Evolutionary conservation across 2,888 invertebrate species (phyloP).

Genomic region (Chymomyza fuscimana): DNA sequence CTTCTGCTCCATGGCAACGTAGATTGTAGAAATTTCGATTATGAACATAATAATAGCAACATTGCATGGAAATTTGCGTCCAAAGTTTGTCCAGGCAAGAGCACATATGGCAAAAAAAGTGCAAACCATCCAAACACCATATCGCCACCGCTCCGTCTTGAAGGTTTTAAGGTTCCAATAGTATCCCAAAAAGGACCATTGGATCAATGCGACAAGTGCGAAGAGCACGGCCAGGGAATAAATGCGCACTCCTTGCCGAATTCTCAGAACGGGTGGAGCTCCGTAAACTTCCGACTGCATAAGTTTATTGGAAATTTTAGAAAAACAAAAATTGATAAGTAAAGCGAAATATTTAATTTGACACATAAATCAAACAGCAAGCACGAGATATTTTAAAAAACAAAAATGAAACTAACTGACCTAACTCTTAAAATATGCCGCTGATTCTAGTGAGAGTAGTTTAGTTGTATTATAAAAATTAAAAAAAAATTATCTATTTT

Average conservation of each 20-base stretch:
- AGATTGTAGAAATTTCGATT: conserved; percentile 54
- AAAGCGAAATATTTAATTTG: neutral
- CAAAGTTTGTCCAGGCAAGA: conserved; percentile 48
- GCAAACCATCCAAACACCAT: conserved; percentile 51
- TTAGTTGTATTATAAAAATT: too few relatives aligned
- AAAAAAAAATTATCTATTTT: too few relatives aligned
- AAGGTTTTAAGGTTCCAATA: conserved; percentile 17
- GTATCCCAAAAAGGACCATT: conserved; percentile 32
- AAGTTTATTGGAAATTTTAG: neutral
- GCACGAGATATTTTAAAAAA: too few relatives aligned
- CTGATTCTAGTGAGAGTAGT: too few relatives aligned
- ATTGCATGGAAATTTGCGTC: conserved; percentile 51
- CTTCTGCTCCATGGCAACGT: conserved; percentile 54
- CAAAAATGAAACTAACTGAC: too few relatives aligned
- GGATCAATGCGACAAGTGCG: conserved; percentile 5
- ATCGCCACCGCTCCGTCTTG: conserved; percentile 23
- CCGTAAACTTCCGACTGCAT: conserved; percentile 36
- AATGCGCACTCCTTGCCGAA: conserved; percentile 42
- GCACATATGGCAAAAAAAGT: conserved; percentile 54
- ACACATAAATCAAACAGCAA: neutral
- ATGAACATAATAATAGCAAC: conserved; percentile 38
- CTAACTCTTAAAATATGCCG: too few relatives aligned
- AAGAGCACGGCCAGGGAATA: conserved; percentile 35
- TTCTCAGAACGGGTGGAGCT: conserved; percentile 5
- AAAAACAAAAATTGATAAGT: neutral